Evolutionary conservation across 2,888 invertebrate species (phyloP), one percentile per base, ranked within the genome.

Genomic region (Noctuana brunneofusca): DNA sequence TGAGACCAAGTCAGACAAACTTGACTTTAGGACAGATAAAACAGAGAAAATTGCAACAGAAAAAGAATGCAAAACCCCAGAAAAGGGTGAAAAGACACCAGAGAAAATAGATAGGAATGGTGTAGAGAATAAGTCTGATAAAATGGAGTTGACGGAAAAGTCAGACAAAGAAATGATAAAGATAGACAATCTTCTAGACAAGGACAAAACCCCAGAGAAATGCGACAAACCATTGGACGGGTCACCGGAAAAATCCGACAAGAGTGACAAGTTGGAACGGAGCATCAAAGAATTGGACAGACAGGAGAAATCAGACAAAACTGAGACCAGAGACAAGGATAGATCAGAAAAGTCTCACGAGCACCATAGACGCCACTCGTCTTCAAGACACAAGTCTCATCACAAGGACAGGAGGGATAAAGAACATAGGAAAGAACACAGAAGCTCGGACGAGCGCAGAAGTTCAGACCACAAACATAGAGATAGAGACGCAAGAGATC

Each of bases 381-480:
- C 89, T 0, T 81, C 84, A 0, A 82, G 87, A 0, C 88, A 88
- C 73, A 86, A 83, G 64, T 88, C 82, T 0, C 76, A 76, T 5
- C 81, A 83, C 65, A 81, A 79, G 64, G 76, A 81, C 0, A 81
- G 86, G 56, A 75, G 80, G 52, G 71, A 71, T 1, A 73, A 73
- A 58, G 86, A 87, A 2, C 80, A 81, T 38, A 84, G 80, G 65
- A 84, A 80, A 49, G 85, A 86, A 0, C 83, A 83, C 63, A 82
- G 80, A 49, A 73, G 72, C 14, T 74, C 79, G 8, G 83, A 82
- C 1, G 84, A 82, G 11, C 78, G 79, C 11, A 79, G 78, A 50
- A 76, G 74, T 24, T 66, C 65, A 32, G 79, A 78, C 11, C 71
- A 84, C 32, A 84, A 79, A 55, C 77, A 81, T 59, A 78, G 75